These are phyloP conservation scores for Osmerus eperlanus DNA, from an alignment of 2,113 vertebrate genomes.

Conservation along the genomic window DNA sequence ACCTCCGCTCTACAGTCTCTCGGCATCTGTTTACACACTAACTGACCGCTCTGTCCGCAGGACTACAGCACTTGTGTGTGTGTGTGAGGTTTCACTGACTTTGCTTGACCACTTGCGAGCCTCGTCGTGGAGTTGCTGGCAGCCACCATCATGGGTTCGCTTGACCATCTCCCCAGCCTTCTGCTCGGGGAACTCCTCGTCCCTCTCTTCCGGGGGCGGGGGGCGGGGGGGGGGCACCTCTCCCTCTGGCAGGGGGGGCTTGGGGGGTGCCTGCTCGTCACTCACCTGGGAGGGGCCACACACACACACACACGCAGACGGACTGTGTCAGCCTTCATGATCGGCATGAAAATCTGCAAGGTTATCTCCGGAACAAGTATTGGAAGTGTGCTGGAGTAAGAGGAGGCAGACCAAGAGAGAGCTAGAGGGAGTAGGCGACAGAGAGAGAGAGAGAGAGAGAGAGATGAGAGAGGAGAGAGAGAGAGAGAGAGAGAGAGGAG, in stretches of 20 bases:
- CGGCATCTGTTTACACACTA: background rate
- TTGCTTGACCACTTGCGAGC: slow-evolving; percentile 98
- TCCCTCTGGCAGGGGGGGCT: slow-evolving; percentile 93
- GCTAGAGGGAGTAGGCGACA: background rate
- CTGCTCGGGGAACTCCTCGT: slow-evolving; percentile 97
- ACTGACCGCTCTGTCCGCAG: too few relatives aligned
- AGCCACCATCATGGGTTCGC: slow-evolving; percentile 99
- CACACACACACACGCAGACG: background rate
- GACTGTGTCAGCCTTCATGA: background rate
- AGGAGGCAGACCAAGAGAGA: background rate
- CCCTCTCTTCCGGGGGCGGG: slow-evolving; percentile 95
- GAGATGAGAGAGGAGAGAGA: background rate
- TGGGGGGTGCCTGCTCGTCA: slow-evolving; percentile 94
- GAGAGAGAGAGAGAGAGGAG: background rate
- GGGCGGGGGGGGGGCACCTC: slow-evolving; percentile 94
- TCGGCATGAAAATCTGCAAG: too few relatives aligned
- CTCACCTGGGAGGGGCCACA: slow-evolving; percentile 73
- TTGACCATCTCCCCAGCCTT: slow-evolving; percentile 94
- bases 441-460: background rate
- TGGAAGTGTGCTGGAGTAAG: too few relatives aligned
- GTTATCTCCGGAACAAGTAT: too few relatives aligned
- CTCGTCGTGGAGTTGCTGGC: slow-evolving; percentile 94
- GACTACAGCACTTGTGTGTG: background rate
- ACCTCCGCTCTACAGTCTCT: background rate
- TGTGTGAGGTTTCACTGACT: slow-evolving; percentile 52